phyloP scores from a whole-genome alignment of 2,888 invertebrate genomes.

The Palloptera scutellata region DNA sequence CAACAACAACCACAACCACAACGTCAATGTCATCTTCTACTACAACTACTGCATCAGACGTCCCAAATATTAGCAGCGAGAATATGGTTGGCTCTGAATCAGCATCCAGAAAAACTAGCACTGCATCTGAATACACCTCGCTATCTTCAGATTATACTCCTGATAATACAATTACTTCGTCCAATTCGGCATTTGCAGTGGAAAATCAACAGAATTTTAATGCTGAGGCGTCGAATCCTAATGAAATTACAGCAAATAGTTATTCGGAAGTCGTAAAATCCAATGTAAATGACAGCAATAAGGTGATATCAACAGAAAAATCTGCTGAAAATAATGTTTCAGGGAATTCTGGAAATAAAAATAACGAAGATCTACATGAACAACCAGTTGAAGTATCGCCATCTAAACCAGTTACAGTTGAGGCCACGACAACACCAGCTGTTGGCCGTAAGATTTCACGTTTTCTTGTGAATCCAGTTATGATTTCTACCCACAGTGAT shows the following conservation, averaged over 20 bases:
- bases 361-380: too few species aligned
- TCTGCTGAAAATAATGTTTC: conserved; percentile 4
- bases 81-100: conserved; percentile 53
- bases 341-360: background rate
- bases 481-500: conserved; percentile 53
- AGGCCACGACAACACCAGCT: conserved; percentile 57
- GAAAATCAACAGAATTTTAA: conserved; percentile 10
- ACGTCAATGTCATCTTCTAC: conserved; percentile 54
- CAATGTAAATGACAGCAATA: background rate
- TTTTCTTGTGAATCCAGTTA: conserved; percentile 82
- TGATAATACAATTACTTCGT: conserved; percentile 65
- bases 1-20: conserved; percentile 47
- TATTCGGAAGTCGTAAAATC: background rate
- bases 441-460: conserved; percentile 78
- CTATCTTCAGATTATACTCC: conserved; percentile 67
- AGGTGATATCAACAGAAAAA: background rate
- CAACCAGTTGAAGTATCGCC: background rate
- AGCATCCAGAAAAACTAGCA: conserved; percentile 68
- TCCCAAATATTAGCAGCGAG: conserved; percentile 50
- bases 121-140: conserved; percentile 66
- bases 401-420: background rate
- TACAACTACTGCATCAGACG: conserved; percentile 47
- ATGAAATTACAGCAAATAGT: background rate
- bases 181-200: conserved; percentile 40
- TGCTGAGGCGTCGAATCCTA: background rate